Conservation (phyloP, 2,113 vertebrate species). For the Ascaphus truei region DNA sequence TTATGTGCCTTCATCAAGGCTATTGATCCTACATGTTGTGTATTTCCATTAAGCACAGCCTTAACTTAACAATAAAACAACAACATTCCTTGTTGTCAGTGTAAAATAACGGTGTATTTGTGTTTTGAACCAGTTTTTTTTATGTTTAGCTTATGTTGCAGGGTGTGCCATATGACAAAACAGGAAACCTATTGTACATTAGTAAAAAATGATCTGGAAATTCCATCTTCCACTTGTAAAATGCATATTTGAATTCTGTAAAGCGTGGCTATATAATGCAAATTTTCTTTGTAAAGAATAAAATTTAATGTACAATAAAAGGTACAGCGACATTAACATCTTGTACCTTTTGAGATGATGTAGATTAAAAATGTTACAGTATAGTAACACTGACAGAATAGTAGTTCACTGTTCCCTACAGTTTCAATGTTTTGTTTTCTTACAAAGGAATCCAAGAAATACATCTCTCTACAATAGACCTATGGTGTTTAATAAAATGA, state of each 20-base stretch:
- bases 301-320: conserved; percentile 43
- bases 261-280: conserved; percentile 55
- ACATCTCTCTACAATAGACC: background rate
- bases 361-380: background rate
- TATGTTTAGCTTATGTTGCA: conserved; percentile 64
- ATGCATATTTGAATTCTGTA: conserved; percentile 58
- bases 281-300: conserved; percentile 66
- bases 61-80: conserved; percentile 59
- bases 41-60: conserved; percentile 62
- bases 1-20: conserved; percentile 70
- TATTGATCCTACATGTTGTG: conserved; percentile 50
- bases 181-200: conserved; percentile 50
- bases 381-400: background rate
- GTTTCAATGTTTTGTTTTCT: background rate
- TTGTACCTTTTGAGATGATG: background rate
- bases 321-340: background rate
- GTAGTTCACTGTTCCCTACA: background rate
- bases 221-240: conserved; percentile 61
- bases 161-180: conserved; percentile 72
- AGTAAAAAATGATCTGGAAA: conserved; percentile 54
- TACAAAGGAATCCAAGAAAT: background rate
- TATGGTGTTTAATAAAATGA: too few relatives aligned
- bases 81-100: conserved; percentile 68
- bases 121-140: conserved; percentile 53
- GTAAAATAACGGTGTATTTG: conserved; percentile 61